These are phyloP conservation scores for Microplitis demolitor DNA, from an alignment of 1,140 invertebrate genomes.

Conservation along the genomic window DNA sequence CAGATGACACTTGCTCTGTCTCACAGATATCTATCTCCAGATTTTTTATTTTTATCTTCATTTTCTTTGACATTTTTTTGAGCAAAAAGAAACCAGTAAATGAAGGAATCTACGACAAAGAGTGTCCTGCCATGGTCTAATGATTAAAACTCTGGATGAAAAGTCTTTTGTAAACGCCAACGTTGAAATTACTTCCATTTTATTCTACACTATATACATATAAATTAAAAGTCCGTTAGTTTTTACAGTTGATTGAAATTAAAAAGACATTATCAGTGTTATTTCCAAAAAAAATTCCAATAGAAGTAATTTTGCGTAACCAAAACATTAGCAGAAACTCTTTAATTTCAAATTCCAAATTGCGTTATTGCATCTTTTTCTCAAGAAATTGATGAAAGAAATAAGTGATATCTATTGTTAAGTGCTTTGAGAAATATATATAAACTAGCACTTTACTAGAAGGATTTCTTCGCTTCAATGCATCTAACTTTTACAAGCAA, in stretches of 20 bases:
- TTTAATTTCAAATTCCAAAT: too few species aligned
- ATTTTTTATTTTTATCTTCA: not conserved
- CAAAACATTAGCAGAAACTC: too few species aligned
- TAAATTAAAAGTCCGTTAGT: not conserved
- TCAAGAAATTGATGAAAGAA: too few species aligned
- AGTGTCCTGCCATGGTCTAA: not conserved
- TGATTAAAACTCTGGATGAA: not conserved
- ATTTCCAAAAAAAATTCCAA: not conserved
- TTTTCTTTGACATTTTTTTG: not conserved
- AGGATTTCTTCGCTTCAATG: too few species aligned
- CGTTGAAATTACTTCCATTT: not conserved
- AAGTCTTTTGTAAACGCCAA: not conserved
- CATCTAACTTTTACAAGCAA: too few species aligned
- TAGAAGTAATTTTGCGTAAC: not conserved
- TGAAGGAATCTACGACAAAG: not conserved
- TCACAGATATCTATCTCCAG: not conserved
- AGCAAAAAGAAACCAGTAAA: not conserved
- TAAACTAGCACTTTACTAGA: too few species aligned
- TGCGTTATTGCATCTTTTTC: too few species aligned
- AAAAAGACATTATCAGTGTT: not conserved
- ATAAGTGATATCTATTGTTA: too few species aligned
- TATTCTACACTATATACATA: not conserved
- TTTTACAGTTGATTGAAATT: not conserved
- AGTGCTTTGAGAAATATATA: too few species aligned
- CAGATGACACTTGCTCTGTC: not conserved